phyloP scores from a whole-genome alignment of 2,797 vertebrate species.

The Semotilus atromaculatus region DNA sequence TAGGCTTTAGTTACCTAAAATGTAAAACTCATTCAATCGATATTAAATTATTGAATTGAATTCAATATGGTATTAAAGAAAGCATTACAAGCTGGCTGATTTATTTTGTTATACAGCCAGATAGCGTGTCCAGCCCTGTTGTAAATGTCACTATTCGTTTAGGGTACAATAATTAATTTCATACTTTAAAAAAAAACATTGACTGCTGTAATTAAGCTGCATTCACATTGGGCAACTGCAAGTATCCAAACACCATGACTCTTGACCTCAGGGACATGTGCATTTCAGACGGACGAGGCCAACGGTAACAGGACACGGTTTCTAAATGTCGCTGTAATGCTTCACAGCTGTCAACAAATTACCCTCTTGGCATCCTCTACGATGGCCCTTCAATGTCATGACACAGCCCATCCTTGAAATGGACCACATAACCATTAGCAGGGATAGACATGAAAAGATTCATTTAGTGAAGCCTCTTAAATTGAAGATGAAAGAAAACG shows the following conservation, averaged over 20 bases:
- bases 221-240: constrained; percentile 8
- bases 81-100: background rate
- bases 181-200: background rate
- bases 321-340: constrained; percentile 74
- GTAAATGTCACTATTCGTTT: constrained; percentile 38
- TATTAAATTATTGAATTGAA: constrained; percentile 5
- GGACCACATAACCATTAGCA: constrained; percentile 62
- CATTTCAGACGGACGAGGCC: constrained; percentile 62
- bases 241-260: constrained; percentile 22
- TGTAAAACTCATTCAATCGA: background rate
- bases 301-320: constrained; percentile 72
- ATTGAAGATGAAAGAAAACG: constrained; percentile 1
- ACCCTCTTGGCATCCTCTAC: constrained; percentile 59
- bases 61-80: constrained; percentile 33
- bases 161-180: background rate
- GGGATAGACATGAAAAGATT: background rate
- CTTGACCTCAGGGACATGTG: constrained; percentile 52
- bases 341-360: constrained; percentile 74
- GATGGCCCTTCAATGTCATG: constrained; percentile 55
- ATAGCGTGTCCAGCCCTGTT: constrained; percentile 25
- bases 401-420: constrained; percentile 46
- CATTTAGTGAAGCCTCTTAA: constrained; percentile 3
- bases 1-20: constrained; percentile 18
- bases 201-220: background rate
- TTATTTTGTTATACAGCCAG: constrained; percentile 38